Evolutionary conservation across 1,140 invertebrate genomes (phyloP).

Genomic region (Goniozus legneri): DNA sequence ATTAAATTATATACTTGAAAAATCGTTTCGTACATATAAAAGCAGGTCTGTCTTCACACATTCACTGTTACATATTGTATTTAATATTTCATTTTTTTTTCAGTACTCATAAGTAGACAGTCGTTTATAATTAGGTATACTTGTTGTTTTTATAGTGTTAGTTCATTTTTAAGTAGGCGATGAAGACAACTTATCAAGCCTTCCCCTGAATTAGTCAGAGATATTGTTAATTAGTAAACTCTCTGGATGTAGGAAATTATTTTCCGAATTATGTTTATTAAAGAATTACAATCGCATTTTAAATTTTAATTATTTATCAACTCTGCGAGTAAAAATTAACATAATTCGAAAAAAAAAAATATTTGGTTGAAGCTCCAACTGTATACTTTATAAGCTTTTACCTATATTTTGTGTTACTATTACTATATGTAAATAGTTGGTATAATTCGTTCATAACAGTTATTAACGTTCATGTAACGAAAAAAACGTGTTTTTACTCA

Average conservation of each 20-base stretch:
- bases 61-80: slow-evolving; percentile 38
- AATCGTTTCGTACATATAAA: too few relatives aligned
- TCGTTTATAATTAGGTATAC: not conserved
- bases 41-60: slow-evolving; percentile 25
- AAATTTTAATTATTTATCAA: not conserved
- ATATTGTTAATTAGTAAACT: slow-evolving; percentile 21
- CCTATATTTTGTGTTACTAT: too few relatives aligned
- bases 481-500: too few relatives aligned
- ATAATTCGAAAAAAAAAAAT: too few relatives aligned
- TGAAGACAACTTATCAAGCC: slow-evolving; percentile 25
- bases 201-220: slow-evolving; percentile 22
- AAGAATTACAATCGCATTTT: not conserved
- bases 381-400: too few relatives aligned
- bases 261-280: slow-evolving; percentile 23
- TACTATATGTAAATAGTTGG: too few relatives aligned
- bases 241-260: slow-evolving; percentile 19
- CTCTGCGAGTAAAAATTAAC: too few relatives aligned
- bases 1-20: not conserved
- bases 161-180: slow-evolving; percentile 23
- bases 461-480: too few relatives aligned
- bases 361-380: too few relatives aligned
- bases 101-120: not conserved
- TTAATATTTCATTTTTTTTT: slow-evolving; percentile 9
- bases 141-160: slow-evolving; percentile 13
- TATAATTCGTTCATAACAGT: too few relatives aligned